Conservation (phyloP, 1,140 invertebrate genomes). For the Drosophila nannoptera region DNA sequence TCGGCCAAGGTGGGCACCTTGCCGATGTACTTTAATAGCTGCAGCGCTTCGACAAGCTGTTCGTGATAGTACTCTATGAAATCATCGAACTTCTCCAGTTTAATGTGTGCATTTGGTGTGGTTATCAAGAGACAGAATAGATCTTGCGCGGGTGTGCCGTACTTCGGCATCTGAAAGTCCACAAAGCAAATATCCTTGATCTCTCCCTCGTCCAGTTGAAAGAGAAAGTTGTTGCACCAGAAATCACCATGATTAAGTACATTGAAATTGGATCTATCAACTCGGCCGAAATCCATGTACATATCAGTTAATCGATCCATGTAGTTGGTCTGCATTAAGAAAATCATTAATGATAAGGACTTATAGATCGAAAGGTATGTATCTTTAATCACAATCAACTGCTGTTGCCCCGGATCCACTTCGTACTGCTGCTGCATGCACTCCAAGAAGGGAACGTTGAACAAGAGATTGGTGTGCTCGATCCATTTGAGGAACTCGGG, state of each 20-base stretch:
- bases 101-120: slow-evolving; percentile 53
- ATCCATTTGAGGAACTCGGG: slow-evolving; percentile 48
- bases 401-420: slow-evolving; percentile 48
- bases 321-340: slow-evolving; percentile 55
- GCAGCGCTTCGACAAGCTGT: slow-evolving; percentile 49
- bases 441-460: slow-evolving; percentile 59
- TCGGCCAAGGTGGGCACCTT: slow-evolving; percentile 54
- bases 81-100: slow-evolving; percentile 65
- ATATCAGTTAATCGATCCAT: slow-evolving; percentile 52
- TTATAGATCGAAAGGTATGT: not conserved
- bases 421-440: slow-evolving; percentile 57
- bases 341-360: not conserved
- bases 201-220: slow-evolving; percentile 55
- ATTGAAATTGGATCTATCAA: slow-evolving; percentile 80
- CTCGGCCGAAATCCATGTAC: slow-evolving; percentile 56
- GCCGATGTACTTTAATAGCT: slow-evolving; percentile 51
- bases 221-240: slow-evolving; percentile 78
- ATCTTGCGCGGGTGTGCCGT: slow-evolving; percentile 76
- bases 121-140: slow-evolving; percentile 69
- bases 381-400: slow-evolving; percentile 49
- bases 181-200: slow-evolving; percentile 73
- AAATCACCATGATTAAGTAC: slow-evolving; percentile 84
- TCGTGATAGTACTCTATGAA: slow-evolving; percentile 72
- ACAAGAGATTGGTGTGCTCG: slow-evolving; percentile 55
- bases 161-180: slow-evolving; percentile 78